Evolutionary conservation across 2,888 invertebrate genomes (phyloP).

Genomic region (Phlogophora meticulosa): DNA sequence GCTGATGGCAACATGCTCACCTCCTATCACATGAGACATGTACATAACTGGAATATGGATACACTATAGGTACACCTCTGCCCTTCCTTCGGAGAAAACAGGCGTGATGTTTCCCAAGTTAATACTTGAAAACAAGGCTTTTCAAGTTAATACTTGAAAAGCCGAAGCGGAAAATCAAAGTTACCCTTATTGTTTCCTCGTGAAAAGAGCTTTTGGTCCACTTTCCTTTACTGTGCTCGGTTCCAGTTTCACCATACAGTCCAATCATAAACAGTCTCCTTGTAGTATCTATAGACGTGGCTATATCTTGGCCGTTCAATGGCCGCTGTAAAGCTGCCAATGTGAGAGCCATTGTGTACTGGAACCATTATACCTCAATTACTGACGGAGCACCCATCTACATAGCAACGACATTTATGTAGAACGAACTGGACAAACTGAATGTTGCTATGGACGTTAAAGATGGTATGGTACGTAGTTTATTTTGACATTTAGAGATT

Average conservation of each 20-base stretch:
- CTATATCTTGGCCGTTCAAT: conserved; percentile 48
- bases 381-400: conserved; percentile 35
- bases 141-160: background rate
- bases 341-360: conserved; percentile 55
- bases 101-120: too few species aligned
- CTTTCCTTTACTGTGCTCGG: background rate
- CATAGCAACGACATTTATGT: conserved; percentile 30
- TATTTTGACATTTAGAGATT: background rate
- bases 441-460: conserved; percentile 1
- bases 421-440: conserved; percentile 13
- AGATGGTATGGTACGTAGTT: conserved; percentile 1
- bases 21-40: too few species aligned
- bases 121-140: too few species aligned
- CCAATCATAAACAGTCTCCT: conserved; percentile 21
- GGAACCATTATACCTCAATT: conserved; percentile 61
- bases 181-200: too few species aligned
- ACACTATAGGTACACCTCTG: too few species aligned
- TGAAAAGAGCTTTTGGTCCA: background rate
- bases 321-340: conserved; percentile 51
- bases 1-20: too few species aligned
- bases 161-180: background rate
- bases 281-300: background rate
- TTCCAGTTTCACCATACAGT: background rate
- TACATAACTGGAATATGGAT: too few species aligned
- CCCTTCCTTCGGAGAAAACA: too few species aligned